Conservation (phyloP, 2,797 vertebrate genomes). For the Catharus ustulatus region DNA sequence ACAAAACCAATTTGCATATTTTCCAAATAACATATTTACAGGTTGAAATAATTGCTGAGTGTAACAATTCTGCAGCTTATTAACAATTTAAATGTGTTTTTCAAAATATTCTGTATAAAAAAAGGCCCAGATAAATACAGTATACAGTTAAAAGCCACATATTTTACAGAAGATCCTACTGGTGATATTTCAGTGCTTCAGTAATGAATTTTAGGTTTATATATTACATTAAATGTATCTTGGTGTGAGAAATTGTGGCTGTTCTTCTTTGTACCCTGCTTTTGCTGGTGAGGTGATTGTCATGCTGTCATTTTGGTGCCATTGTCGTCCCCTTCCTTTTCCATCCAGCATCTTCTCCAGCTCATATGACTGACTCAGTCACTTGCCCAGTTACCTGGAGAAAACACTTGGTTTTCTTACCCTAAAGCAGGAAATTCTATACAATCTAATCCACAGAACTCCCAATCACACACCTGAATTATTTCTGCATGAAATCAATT, state of each 20-base stretch:
- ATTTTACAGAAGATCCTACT: not conserved
- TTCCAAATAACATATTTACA: slow-evolving; percentile 55
- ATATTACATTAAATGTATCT: slow-evolving; percentile 15
- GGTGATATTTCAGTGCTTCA: slow-evolving; percentile 16
- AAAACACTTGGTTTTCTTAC: not conserved
- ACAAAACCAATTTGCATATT: slow-evolving; percentile 51
- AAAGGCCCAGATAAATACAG: slow-evolving; percentile 4
- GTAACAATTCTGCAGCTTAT: slow-evolving; percentile 39
- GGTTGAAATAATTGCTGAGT: slow-evolving; percentile 59
- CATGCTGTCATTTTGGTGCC: not conserved
- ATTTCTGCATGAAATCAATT: not conserved
- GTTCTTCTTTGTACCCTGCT: slow-evolving; percentile 1
- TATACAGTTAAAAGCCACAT: slow-evolving; percentile 30
- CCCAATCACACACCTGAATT: not conserved
- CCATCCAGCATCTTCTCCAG: not conserved
- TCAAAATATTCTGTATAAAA: not conserved
- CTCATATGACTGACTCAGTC: not conserved
- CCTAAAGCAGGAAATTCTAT: not conserved
- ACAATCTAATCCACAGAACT: not conserved
- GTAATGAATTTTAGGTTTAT: not conserved
- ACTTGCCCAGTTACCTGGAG: not conserved
- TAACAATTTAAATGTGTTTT: slow-evolving; percentile 56
- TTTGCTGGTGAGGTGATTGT: not conserved
- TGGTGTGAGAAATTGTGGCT: not conserved
- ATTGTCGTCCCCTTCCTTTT: not conserved